These are phyloP conservation scores for Trachelus stipa DNA, from an alignment of 2,888 invertebrate species.

Conservation along the genomic window DNA sequence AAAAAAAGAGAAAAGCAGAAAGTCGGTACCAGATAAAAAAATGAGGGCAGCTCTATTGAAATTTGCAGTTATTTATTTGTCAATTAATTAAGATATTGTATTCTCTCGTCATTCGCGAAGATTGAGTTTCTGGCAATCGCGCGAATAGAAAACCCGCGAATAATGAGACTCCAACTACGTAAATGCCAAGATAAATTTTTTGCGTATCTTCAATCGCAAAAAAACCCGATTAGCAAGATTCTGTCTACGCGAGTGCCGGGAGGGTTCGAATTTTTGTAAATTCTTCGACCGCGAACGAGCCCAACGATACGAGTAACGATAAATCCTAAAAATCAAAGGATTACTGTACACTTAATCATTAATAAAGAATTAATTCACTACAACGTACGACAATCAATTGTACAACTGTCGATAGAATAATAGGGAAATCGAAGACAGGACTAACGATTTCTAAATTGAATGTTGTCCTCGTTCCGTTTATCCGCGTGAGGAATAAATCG, in stretches of 20 bases:
- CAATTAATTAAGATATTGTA: background rate
- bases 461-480: slow-evolving; percentile 43
- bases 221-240: no score
- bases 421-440: background rate
- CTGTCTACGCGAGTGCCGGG: no score
- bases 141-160: no score
- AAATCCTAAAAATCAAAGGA: no score
- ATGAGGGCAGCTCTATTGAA: background rate
- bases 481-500: slow-evolving; percentile 24
- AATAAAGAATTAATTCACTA: background rate
- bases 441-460: slow-evolving; percentile 26
- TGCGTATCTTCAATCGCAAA: no score
- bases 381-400: background rate
- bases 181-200: no score
- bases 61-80: background rate
- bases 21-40: background rate
- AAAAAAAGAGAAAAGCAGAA: background rate
- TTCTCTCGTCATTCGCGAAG: no score
- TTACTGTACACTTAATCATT: background rate
- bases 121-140: no score
- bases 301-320: no score
- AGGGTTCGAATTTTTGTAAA: no score
- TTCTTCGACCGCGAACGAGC: no score
- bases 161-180: no score
- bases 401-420: background rate